These are phyloP conservation scores for Zaprionus camerounensis DNA, from an alignment of 1,140 invertebrate species.

Conservation along the genomic window DNA sequence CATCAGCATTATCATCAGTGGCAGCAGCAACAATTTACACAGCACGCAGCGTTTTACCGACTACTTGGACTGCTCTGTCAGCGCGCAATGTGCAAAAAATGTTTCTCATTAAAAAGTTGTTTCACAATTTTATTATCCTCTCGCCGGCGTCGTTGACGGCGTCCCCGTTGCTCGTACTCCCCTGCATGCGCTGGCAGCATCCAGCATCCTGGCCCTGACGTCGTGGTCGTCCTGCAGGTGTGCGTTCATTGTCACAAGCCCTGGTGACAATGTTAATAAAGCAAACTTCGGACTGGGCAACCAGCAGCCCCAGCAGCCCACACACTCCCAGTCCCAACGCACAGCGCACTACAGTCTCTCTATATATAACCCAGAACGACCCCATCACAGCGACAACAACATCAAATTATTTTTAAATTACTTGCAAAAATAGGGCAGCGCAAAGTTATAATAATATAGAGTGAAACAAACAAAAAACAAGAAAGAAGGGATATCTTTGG, in stretches of 20 bases:
- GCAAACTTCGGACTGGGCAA: conserved; percentile 60
- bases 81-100: conserved; percentile 74
- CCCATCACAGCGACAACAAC: conserved; percentile 39
- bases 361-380: neutral
- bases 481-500: neutral
- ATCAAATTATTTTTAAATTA: conserved; percentile 79
- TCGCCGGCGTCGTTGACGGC: conserved; percentile 28
- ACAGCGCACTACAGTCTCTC: conserved; percentile 1
- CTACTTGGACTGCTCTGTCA: conserved; percentile 22
- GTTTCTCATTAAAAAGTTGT: conserved; percentile 81
- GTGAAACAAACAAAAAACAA: conserved; percentile 23
- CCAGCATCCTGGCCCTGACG: conserved; percentile 2
- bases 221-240: conserved; percentile 52
- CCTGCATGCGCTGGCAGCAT: too few species aligned
- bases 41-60: conserved; percentile 29
- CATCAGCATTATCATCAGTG: conserved; percentile 16
- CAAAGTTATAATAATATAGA: conserved; percentile 59
- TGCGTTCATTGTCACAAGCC: conserved; percentile 60
- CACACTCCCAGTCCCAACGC: neutral
- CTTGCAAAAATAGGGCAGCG: conserved; percentile 64
- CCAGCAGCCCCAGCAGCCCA: neutral
- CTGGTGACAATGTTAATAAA: conserved; percentile 78
- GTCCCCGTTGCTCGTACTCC: neutral
- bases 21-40: conserved; percentile 24
- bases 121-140: conserved; percentile 78